A percentile compares a stretch with the other conserved stretches of the same genome.
Conservation (phyloP, 2,113 vertebrate species). For the Micromys minutus region DNA sequence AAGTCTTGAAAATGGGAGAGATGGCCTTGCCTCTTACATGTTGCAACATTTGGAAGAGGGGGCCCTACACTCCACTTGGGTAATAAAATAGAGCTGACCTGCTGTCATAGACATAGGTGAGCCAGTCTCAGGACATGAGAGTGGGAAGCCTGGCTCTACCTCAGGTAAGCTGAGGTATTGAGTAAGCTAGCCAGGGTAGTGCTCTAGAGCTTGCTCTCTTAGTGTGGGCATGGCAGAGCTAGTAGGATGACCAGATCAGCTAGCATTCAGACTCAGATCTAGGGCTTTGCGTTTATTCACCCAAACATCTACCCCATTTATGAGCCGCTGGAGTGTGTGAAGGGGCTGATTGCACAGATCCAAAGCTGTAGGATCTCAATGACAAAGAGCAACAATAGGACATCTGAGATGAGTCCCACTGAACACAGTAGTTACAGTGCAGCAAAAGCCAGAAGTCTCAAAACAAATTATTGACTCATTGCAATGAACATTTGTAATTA, state of each 20-base stretch:
- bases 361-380: not conserved
- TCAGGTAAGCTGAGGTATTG: not conserved
- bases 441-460: not conserved
- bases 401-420: not conserved
- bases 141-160: not conserved
- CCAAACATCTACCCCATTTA: not conserved
- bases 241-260: not conserved
- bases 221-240: not conserved
- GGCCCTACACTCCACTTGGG: not conserved
- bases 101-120: too few relatives aligned
- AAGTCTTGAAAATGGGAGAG: not conserved
- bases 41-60: not conserved
- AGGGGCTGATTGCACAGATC: not conserved
- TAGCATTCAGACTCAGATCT: not conserved
- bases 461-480: not conserved
- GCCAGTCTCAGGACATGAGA: too few relatives aligned
- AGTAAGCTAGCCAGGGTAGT: not conserved
- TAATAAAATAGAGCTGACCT: not conserved
- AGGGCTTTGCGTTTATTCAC: not conserved
- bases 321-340: not conserved
- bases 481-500: not conserved
- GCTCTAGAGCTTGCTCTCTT: not conserved
- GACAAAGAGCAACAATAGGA: not conserved
- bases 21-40: not conserved
- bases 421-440: not conserved